Percentiles rank a stretch among this genome's conserved stretches.
phyloP scores from a whole-genome alignment of 64 coral and sea anemone genomes.

The Dendronephthya gigantea region DNA sequence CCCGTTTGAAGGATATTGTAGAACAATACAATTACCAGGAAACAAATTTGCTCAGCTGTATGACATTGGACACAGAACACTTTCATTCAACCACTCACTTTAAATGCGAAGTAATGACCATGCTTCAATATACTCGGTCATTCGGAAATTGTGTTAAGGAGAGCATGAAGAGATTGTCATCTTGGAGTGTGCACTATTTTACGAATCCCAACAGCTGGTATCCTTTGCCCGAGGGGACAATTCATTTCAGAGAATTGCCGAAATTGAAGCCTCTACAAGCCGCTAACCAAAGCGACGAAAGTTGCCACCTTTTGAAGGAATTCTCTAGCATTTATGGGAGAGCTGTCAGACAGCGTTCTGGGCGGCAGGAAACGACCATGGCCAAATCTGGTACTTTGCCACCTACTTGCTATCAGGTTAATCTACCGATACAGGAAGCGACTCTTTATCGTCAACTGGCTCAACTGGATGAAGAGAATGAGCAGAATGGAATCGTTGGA shows the following conservation, averaged over 20 bases:
- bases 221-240: slow-evolving; percentile 24
- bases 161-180: slow-evolving; percentile 7
- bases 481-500: not conserved
- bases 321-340: not conserved
- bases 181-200: slow-evolving; percentile 11
- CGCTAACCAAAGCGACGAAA: slow-evolving; percentile 17
- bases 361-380: slow-evolving; percentile 27
- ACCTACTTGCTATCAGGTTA: slow-evolving; percentile 27
- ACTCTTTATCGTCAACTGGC: slow-evolving; percentile 21
- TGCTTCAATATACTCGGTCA: slow-evolving; percentile 19
- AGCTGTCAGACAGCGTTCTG: slow-evolving; percentile 25
- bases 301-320: slow-evolving; percentile 15
- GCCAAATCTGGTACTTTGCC: not conserved
- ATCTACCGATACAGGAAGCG: slow-evolving; percentile 23
- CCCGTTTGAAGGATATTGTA: not conserved
- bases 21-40: not conserved
- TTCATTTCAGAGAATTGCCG: slow-evolving; percentile 29
- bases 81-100: slow-evolving; percentile 28
- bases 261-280: slow-evolving; percentile 22
- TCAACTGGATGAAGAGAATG: not conserved
- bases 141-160: slow-evolving; percentile 30
- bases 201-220: slow-evolving; percentile 21
- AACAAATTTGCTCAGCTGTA: slow-evolving; percentile 28
- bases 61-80: slow-evolving; percentile 28
- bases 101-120: not conserved